Conservation (phyloP, 1,140 invertebrate species). For the Mercenaria mercenaria region DNA sequence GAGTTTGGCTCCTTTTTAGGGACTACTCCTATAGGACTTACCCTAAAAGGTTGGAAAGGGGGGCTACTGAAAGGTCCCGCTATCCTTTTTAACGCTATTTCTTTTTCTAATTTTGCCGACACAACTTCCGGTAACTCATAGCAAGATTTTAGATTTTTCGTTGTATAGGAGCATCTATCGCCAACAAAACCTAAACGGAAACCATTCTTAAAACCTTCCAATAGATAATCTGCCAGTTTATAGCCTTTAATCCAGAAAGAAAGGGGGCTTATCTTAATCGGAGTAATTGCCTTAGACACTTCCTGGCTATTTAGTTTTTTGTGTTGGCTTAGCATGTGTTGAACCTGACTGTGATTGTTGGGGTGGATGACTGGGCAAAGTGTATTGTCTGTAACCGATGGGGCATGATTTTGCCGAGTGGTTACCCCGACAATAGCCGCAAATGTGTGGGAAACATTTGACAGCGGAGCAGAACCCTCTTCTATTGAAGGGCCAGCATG, state of each 20-base stretch:
- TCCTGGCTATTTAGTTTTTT: not conserved
- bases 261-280: too few species aligned
- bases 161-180: too few species aligned
- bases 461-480: not conserved
- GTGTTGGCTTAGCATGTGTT: too few species aligned
- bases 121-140: too few species aligned
- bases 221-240: not conserved
- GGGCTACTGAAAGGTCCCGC: not conserved
- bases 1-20: not conserved
- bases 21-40: conserved; percentile 27
- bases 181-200: conserved; percentile 7
- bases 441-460: not conserved
- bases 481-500: too few species aligned
- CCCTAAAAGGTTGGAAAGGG: not conserved
- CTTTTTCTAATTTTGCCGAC: too few species aligned
- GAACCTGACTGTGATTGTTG: not conserved
- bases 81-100: not conserved
- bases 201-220: conserved; percentile 10
- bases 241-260: too few species aligned
- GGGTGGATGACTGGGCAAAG: too few species aligned
- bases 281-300: too few species aligned
- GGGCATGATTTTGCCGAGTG: not conserved
- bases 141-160: too few species aligned
- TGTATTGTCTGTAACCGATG: not conserved
- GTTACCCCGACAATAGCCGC: conserved; percentile 7